Percentiles rank a stretch among this genome's conserved stretches.
These are phyloP conservation scores for Agapornis roseicollis DNA, from an alignment of 2,113 vertebrate species.

Conservation along the genomic window DNA sequence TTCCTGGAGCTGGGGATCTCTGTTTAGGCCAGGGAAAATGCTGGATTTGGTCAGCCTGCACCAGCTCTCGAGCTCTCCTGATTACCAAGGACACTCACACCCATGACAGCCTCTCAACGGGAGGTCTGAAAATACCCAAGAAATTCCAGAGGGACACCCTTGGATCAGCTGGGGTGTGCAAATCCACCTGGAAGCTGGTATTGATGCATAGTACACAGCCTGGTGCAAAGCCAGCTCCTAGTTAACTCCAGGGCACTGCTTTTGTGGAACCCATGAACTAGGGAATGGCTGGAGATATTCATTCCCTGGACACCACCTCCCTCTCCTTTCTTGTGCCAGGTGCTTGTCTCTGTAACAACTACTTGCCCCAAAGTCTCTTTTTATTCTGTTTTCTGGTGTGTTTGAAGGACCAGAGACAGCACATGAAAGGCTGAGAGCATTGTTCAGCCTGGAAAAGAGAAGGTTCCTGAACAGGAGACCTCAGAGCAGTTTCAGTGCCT, in stretches of 20 bases:
- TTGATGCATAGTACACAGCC: not conserved
- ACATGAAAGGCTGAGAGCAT: not conserved
- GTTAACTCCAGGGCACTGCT: too few species aligned
- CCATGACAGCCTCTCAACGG: not conserved
- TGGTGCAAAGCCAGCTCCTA: not conserved
- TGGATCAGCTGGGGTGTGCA: not conserved
- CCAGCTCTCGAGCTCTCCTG: not conserved
- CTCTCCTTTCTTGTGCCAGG: not conserved
- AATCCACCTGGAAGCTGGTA: slow-evolving; percentile 9
- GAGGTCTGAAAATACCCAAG: not conserved
- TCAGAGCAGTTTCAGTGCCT: not conserved
- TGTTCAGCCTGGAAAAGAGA: not conserved
- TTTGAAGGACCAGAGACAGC: not conserved
- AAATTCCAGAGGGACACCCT: not conserved
- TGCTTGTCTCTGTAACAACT: not conserved
- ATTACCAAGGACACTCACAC: accelerated
- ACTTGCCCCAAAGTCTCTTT: not conserved
- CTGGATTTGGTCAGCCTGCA: not conserved
- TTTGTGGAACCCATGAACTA: accelerated
- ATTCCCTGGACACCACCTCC: not conserved
- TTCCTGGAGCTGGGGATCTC: not conserved
- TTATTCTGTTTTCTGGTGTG: not conserved
- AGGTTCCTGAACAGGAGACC: not conserved
- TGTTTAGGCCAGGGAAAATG: not conserved
- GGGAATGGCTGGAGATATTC: not conserved